phyloP scores from a whole-genome alignment of 2,888 invertebrate species.

The Trisateles emortualis region DNA sequence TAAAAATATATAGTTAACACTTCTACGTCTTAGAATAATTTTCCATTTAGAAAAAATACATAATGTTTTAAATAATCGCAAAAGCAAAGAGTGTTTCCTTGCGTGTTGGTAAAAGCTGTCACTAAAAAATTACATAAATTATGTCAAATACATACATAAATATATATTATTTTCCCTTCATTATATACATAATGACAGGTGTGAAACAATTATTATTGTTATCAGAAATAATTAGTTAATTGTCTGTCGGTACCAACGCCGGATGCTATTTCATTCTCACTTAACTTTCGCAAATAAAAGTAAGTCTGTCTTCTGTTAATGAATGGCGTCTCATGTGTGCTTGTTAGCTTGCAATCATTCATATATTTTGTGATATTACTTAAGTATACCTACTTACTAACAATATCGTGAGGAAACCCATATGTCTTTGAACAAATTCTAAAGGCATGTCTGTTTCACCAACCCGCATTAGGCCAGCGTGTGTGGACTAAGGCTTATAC shows the following conservation, averaged over 20 bases:
- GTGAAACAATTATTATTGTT: conserved; percentile 9
- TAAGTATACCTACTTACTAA: too few species aligned
- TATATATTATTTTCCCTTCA: conserved; percentile 13
- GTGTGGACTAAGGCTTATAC: too few species aligned
- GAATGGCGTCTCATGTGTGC: conserved; percentile 57
- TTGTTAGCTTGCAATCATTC: conserved; percentile 25
- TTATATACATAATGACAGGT: conserved; percentile 8
- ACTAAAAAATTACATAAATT: conserved; percentile 3
- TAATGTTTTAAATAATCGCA: background rate
- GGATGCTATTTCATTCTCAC: conserved; percentile 77
- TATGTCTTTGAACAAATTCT: too few species aligned
- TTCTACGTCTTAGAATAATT: too few species aligned
- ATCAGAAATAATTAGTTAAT: conserved; percentile 39
- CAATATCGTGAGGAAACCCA: too few species aligned
- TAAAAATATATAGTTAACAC: too few species aligned
- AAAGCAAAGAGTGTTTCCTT: background rate
- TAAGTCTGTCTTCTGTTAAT: conserved; percentile 66
- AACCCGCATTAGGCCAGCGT: too few species aligned
- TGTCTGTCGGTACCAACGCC: conserved; percentile 65
- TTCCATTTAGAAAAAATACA: too few species aligned
- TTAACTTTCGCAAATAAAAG: conserved; percentile 73
- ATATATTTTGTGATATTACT: conserved; percentile 21
- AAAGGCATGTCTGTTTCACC: too few species aligned
- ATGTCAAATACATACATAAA: conserved; percentile 6
- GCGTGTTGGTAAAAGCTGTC: background rate